Conservation (phyloP, 1,140 invertebrate species). For the Melipona quadrifasciata region DNA sequence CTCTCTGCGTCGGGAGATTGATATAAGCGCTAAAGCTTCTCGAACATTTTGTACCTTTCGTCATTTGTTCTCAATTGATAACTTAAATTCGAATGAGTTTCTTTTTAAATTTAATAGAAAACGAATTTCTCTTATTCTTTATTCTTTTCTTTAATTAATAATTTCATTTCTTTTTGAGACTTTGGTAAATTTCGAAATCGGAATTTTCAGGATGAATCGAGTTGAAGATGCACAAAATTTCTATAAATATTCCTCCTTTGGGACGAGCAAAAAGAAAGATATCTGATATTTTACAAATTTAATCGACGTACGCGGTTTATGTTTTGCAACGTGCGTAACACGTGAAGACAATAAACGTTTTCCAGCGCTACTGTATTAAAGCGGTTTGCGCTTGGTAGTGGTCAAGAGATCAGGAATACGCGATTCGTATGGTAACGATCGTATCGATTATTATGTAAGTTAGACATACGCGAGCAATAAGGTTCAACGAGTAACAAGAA, state of each 20-base stretch:
- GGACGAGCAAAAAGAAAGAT: no score
- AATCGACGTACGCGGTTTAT: no score
- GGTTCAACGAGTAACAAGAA: conserved; percentile 39
- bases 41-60: neutral
- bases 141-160: no score
- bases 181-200: no score
- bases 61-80: no score
- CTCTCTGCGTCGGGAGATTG: neutral
- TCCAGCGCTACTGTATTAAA: neutral
- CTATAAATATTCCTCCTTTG: no score
- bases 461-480: conserved; percentile 24
- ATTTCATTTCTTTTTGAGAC: no score
- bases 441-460: conserved; percentile 54
- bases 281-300: neutral
- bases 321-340: neutral
- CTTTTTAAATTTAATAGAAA: no score
- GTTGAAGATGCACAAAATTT: no score
- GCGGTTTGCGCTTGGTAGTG: neutral
- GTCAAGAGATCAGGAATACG: conserved; percentile 31
- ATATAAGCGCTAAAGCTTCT: neutral
- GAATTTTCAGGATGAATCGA: no score
- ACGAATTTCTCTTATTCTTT: no score
- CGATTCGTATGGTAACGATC: conserved; percentile 39
- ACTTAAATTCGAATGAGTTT: neutral
- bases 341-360: neutral